phyloP scores from a whole-genome alignment of 2,797 vertebrate genomes.

The Cryptoblepharus egeriae region DNA sequence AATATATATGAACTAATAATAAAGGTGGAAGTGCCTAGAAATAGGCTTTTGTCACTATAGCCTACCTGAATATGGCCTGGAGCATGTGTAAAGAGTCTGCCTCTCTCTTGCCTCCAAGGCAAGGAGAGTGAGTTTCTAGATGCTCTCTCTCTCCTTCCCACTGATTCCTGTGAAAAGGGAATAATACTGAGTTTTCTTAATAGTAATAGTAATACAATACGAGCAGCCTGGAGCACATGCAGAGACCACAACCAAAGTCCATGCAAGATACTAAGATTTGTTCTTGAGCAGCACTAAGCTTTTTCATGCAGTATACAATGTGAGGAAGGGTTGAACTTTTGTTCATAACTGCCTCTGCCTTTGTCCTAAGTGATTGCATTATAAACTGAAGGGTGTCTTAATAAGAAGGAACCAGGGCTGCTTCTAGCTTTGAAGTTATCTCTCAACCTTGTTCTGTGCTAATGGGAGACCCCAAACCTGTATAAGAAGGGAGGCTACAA shows the following conservation, averaged over 20 bases:
- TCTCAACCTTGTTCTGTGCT: neutral
- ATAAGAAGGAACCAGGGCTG: no score
- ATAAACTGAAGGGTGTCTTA: neutral
- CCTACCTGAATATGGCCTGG: neutral
- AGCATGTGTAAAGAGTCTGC: neutral
- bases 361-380: neutral
- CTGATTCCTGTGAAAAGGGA: neutral
- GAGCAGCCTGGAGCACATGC: neutral
- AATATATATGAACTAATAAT: no score
- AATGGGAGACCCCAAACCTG: neutral
- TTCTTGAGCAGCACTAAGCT: neutral
- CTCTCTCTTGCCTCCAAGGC: neutral
- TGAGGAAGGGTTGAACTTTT: neutral
- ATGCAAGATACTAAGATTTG: no score
- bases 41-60: neutral
- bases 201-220: neutral
- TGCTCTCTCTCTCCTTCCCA: neutral
- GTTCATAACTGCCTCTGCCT: neutral
- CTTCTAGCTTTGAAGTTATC: neutral
- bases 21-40: neutral
- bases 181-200: neutral
- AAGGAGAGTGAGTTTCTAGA: neutral
- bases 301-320: neutral
- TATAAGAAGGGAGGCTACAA: neutral
- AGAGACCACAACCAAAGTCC: neutral